Evolutionary conservation across 2,797 vertebrate species (phyloP), one percentile per base, ranked within the genome.

Genomic region (Emys orbicularis): DNA sequence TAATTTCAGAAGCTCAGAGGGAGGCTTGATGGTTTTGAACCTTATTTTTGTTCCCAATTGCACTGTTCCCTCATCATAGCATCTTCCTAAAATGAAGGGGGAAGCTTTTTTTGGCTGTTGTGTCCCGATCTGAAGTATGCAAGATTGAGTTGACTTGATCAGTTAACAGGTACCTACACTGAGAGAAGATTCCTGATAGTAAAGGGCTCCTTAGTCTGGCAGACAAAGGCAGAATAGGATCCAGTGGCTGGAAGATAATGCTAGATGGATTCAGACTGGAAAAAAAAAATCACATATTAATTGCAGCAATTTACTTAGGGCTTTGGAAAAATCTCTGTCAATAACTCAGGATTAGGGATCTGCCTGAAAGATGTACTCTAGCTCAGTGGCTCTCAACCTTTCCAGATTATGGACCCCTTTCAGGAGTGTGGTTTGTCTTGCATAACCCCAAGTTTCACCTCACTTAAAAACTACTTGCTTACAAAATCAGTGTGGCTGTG

Each of bases 101-200:
- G 15, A 81, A 3, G 7, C 11, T 47, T 47, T 47, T n/a, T 84
- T 25, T 19, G 44, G 16, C 34, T 76, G 13, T 72, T 94, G 56
- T 3, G 1, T 1, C 0, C 27, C n/a, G 4, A 10, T 50, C 53
- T 86, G 72, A 12, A 50, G 74, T 59, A 9, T 5, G 57, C 5
- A 13, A 82, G 29, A 25, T 86, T 92, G 80, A 37, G 47, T 6
- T 79, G 50, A 57, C 85, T 83, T 41, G 72, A 13, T 86, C 49
- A 56, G 44, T 57, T 54, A 76, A 31, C 44, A 3, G 0, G 0
- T 8, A 53, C 0, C 0, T 3, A 4, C 27, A 8, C 54, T 37
- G 16, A n/a, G 53, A 5, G 59, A 37, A 50, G 68, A 29, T 29
- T 61, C 56, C 19, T 13, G 5, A 12, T 21, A 8, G 16, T n/a